phyloP scores from a whole-genome alignment of 2,113 vertebrate genomes.

The Elachura formosa region DNA sequence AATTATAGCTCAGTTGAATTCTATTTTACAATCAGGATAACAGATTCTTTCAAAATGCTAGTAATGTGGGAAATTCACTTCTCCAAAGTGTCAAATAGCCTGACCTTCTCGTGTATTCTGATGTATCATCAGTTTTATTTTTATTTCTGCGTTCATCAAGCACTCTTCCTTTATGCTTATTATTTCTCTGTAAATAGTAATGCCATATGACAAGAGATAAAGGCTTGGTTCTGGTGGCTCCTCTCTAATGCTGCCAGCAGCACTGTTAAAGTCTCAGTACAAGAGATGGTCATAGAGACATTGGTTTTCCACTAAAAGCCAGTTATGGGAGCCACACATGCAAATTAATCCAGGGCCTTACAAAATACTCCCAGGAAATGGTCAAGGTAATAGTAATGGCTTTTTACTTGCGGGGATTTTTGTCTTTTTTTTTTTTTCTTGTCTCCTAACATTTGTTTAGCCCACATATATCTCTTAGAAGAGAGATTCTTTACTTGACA shows the following conservation, averaged over 20 bases:
- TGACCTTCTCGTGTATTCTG: background rate
- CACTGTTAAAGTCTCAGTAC: background rate
- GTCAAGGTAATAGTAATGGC: background rate
- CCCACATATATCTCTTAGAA: background rate
- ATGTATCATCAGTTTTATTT: conserved; percentile 22
- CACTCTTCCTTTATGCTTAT: conserved; percentile 12
- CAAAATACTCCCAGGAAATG: background rate
- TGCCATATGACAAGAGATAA: background rate
- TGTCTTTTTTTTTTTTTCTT: background rate
- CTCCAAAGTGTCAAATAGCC: background rate
- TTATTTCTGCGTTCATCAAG: conserved; percentile 30
- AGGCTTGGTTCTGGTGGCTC: background rate
- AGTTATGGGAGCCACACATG: background rate
- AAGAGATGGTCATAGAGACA: background rate
- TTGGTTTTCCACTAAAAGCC: background rate
- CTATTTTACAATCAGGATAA: background rate
- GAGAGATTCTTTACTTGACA: background rate
- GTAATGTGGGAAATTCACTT: background rate
- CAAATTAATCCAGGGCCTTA: background rate
- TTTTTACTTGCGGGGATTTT: background rate
- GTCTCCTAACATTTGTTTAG: background rate
- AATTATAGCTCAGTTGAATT: background rate
- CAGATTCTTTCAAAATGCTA: background rate
- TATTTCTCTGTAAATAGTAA: conserved; percentile 28
- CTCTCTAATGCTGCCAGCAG: background rate